phyloP scores from a whole-genome alignment of 2,113 vertebrate genomes.

The Rhinichthys klamathensis region DNA sequence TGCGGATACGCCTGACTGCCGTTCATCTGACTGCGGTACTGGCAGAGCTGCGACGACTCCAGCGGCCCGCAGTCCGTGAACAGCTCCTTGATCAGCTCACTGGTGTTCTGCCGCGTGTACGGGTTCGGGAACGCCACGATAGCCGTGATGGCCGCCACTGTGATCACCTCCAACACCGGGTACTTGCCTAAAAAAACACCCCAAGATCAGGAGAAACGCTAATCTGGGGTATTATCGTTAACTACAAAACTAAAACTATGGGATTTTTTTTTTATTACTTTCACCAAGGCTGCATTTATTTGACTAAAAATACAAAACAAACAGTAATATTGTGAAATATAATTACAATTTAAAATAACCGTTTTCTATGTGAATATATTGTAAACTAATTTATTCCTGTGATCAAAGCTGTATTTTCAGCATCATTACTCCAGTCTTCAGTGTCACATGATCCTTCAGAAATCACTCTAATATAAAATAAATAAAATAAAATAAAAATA shows the following conservation, averaged over 20 bases:
- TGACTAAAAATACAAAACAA: too few relatives aligned
- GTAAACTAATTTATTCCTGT: too few relatives aligned
- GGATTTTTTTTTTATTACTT: too few relatives aligned
- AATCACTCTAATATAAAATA: too few relatives aligned
- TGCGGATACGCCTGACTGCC: slow-evolving; percentile 88
- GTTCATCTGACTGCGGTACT: slow-evolving; percentile 96
- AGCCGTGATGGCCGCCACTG: slow-evolving; percentile 93
- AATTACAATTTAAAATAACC: too few relatives aligned
- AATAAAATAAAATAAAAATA: too few relatives aligned
- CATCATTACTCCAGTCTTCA: too few relatives aligned
- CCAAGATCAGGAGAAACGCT: background rate
- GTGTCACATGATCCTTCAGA: too few relatives aligned
- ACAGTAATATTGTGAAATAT: too few relatives aligned
- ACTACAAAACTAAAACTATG: background rate
- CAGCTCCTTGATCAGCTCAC: slow-evolving; percentile 96
- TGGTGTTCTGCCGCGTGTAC: slow-evolving; percentile 96
- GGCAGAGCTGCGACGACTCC: slow-evolving; percentile 94
- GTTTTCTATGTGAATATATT: too few relatives aligned
- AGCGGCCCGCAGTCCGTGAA: slow-evolving; percentile 96
- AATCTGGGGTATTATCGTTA: background rate
- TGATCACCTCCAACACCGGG: slow-evolving; percentile 94
- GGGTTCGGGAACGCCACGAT: slow-evolving; percentile 96
- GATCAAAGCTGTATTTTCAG: too few relatives aligned
- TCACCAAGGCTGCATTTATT: too few relatives aligned
- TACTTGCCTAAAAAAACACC: slow-evolving; percentile 81